Conservation (phyloP, 2,888 invertebrate species). For the Melieria omissa region DNA sequence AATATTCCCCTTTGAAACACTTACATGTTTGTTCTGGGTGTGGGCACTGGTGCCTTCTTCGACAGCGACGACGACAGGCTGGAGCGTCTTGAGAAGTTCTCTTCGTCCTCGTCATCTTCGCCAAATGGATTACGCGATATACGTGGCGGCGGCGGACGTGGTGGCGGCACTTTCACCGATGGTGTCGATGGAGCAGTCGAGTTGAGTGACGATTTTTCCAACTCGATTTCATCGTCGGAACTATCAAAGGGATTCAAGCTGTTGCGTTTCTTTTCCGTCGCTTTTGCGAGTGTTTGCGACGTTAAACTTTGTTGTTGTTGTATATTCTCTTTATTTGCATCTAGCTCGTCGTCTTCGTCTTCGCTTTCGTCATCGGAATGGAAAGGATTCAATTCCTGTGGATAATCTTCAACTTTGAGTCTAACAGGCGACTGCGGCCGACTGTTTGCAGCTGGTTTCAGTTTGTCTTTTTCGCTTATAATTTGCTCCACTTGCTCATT, state of each 20-base stretch:
- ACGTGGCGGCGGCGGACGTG: constrained; percentile 66
- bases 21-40: constrained; percentile 61
- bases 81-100: constrained; percentile 43
- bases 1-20: constrained; percentile 42
- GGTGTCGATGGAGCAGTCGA: constrained; percentile 40
- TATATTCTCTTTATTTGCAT: constrained; percentile 55
- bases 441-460: constrained; percentile 18
- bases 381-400: constrained; percentile 86
- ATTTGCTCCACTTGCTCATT: constrained; percentile 24
- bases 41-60: constrained; percentile 60
- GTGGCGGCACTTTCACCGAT: constrained; percentile 54
- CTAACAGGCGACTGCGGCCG: constrained; percentile 39
- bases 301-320: constrained; percentile 32
- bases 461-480: constrained; percentile 23
- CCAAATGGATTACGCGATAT: constrained; percentile 78
- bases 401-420: constrained; percentile 69
- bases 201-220: constrained; percentile 47
- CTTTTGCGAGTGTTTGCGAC: constrained; percentile 33
- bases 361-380: constrained; percentile 73
- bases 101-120: constrained; percentile 69
- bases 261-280: constrained; percentile 32
- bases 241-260: constrained; percentile 76
- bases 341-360: constrained; percentile 59
- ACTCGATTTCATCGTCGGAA: constrained; percentile 72
- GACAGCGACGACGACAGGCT: constrained; percentile 50